Percentiles rank a stretch among this genome's conserved stretches.
Conservation (phyloP, 2,888 invertebrate species). For the Eristalis pertinax region DNA sequence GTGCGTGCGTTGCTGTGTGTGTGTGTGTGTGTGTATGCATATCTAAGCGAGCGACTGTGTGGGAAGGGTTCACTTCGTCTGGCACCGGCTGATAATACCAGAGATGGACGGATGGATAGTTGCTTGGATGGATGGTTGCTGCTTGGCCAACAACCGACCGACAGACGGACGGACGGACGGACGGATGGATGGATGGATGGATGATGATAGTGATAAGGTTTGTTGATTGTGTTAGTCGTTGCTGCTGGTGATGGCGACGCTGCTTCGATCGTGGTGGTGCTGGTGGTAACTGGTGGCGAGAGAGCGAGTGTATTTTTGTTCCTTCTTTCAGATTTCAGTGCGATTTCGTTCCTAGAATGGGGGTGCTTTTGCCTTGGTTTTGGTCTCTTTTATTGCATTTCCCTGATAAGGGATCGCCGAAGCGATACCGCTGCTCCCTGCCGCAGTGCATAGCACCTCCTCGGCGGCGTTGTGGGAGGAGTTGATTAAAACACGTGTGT, state of each 20-base stretch:
- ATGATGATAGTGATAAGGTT: slow-evolving; percentile 67
- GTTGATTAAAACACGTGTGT: slow-evolving; percentile 26
- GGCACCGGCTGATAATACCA: slow-evolving; percentile 41
- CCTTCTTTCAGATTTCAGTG: slow-evolving; percentile 41
- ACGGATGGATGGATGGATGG: slow-evolving; percentile 54
- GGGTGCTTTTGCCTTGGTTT: slow-evolving; percentile 62
- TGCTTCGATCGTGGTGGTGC: not conserved
- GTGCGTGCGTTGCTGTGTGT: no score
- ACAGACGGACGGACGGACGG: not conserved
- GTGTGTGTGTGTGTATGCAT: no score
- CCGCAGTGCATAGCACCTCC: not conserved
- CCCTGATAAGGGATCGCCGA: slow-evolving; percentile 56
- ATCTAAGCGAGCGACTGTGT: slow-evolving; percentile 15
- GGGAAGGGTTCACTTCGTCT: slow-evolving; percentile 61
- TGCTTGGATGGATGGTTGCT: slow-evolving; percentile 34
- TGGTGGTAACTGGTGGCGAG: not conserved
- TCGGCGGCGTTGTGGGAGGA: slow-evolving; percentile 30
- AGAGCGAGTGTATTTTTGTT: slow-evolving; percentile 1
- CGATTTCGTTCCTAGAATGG: slow-evolving; percentile 65
- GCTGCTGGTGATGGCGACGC: not conserved
- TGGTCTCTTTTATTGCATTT: slow-evolving; percentile 63
- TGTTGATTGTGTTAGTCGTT: slow-evolving; percentile 52
- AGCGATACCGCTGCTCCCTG: slow-evolving; percentile 28
- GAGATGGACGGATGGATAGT: slow-evolving; percentile 36
- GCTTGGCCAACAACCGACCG: not conserved